These are phyloP conservation scores for Anthoscopus minutus DNA, from an alignment of 2,113 vertebrate genomes.

Conservation along the genomic window DNA sequence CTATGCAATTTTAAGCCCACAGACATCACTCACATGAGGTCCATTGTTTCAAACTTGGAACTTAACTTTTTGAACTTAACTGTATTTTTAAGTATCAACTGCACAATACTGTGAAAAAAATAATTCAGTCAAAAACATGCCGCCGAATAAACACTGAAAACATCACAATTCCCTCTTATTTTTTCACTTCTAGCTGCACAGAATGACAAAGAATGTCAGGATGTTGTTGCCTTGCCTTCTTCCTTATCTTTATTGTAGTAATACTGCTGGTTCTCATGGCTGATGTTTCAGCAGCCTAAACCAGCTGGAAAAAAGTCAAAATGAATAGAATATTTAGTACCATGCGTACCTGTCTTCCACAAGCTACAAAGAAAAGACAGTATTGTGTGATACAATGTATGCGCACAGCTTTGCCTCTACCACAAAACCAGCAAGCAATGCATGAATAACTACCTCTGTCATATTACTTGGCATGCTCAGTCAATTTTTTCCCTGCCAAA, in stretches of 20 bases:
- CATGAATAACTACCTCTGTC: neutral
- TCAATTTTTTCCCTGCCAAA: conserved; percentile 53
- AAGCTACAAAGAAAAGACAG: neutral
- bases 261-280: neutral
- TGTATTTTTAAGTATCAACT: neutral
- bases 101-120: neutral
- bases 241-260: neutral
- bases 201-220: neutral
- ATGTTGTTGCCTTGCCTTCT: neutral
- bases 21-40: neutral
- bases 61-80: conserved; percentile 35
- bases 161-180: neutral
- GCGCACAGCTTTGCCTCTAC: neutral
- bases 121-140: neutral
- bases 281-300: neutral
- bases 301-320: neutral
- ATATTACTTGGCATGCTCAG: neutral
- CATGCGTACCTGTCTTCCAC: neutral
- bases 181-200: neutral
- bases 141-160: neutral
- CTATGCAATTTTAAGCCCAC: neutral
- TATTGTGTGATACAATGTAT: neutral
- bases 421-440: neutral
- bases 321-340: neutral
- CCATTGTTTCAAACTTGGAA: neutral